Conservation (phyloP, 2,113 vertebrate genomes). For the Oncorhynchus nerka region DNA sequence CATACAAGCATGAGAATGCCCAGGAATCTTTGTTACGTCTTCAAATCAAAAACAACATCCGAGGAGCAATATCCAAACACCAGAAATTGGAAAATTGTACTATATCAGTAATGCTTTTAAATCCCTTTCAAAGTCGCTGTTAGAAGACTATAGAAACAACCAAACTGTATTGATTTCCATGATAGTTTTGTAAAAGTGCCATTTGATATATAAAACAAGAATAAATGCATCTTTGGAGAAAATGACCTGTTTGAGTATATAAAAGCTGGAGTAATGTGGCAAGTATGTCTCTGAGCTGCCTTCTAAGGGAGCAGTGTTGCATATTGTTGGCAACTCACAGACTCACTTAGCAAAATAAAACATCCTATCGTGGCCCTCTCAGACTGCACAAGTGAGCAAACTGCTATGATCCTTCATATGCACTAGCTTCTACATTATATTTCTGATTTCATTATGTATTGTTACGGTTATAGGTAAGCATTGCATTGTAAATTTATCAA, state of each 20-base stretch:
- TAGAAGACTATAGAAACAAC: conserved; percentile 18
- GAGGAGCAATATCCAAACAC: not conserved
- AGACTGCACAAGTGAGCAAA: conserved; percentile 13
- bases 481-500: conserved; percentile 39
- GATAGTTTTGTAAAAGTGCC: conserved; percentile 39
- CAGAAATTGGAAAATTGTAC: not conserved
- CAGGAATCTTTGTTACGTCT: conserved; percentile 14
- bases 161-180: conserved; percentile 11
- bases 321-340: conserved; percentile 36
- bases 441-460: conserved; percentile 21
- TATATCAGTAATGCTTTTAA: conserved; percentile 16
- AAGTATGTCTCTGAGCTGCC: conserved; percentile 9
- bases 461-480: conserved; percentile 41
- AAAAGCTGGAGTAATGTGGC: conserved; percentile 24
- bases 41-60: conserved; percentile 12
- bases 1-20: not conserved
- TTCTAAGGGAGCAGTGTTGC: conserved; percentile 37
- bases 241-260: conserved; percentile 15
- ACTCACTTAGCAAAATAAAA: conserved; percentile 19
- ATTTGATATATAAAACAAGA: conserved; percentile 24
- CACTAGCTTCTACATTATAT: conserved; percentile 22
- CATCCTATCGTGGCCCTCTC: conserved; percentile 4
- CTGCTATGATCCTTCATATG: conserved; percentile 36
- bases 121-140: conserved; percentile 33
- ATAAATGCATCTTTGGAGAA: conserved; percentile 41